Base-by-base conservation (phyloP, 2,797 vertebrate genomes). In the Bufotes viridis region DNA sequence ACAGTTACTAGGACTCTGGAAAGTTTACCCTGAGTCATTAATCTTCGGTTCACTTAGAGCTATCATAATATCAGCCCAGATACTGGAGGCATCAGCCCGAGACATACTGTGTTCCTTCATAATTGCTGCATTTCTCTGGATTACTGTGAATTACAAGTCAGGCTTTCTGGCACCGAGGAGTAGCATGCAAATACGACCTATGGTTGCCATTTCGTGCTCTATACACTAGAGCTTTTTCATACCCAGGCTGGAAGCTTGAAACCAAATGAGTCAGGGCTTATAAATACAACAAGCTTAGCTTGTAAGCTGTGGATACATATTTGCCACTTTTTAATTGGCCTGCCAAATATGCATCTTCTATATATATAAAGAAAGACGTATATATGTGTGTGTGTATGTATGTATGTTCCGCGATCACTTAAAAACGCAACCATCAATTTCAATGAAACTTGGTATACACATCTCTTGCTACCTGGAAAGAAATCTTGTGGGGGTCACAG, bases 311-410 rank as follows among this genome's bases (percentile, higher is more conserved):
- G 72, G 34, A 78, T 76, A 78, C 60, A 82, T 55, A 78, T 65
- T 57, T 74, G 86, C 24, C 70, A 49, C 70, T 82, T 87, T 29
- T 82, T 75, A 82, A 82, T 87, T 86, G 55, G 84, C 69, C 51
- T 79, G 75, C 61, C 61, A 79, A 69, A 86, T 86, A 86, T 86
- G n/a, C n/a, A n/a, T n/a, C n/a, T n/a, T n/a, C n/a, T n/a, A n/a
- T n/a, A n/a, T n/a, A n/a, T n/a, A n/a, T n/a, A n/a, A n/a, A n/a
- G n/a, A n/a, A n/a, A n/a, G n/a, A n/a, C n/a, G n/a, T n/a, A n/a
- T n/a, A n/a, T n/a, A n/a, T n/a, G n/a, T n/a, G n/a, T n/a, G n/a
- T n/a, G n/a, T n/a, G n/a, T n/a, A n/a, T n/a, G n/a, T n/a, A n/a
- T n/a, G n/a, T n/a, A n/a, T n/a, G n/a, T n/a, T n/a, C n/a, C n/a